Conservation (phyloP, 2,888 invertebrate genomes). For the Parnassius glacialis region DNA sequence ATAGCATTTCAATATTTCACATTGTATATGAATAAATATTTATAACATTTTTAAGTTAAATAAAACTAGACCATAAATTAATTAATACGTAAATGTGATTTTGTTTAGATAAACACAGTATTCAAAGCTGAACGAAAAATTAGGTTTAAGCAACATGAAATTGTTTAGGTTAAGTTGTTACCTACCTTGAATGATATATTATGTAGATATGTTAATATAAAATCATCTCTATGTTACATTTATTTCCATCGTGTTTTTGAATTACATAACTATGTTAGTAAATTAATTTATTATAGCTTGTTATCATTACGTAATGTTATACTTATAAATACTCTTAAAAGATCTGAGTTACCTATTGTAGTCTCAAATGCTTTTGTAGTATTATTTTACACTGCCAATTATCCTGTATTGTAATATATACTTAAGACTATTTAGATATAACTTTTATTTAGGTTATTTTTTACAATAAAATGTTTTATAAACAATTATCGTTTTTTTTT, state of each 20-base stretch:
- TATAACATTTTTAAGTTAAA: conserved; percentile 3
- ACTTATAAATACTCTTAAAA: conserved; percentile 36
- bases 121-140: conserved; percentile 12
- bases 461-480: conserved; percentile 61
- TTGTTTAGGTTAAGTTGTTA: neutral
- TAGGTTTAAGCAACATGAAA: neutral
- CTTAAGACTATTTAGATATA: conserved; percentile 48
- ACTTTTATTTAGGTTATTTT: conserved; percentile 49
- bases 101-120: conserved; percentile 16
- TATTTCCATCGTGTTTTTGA: neutral
- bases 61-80: neutral
- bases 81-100: conserved; percentile 16
- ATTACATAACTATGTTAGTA: conserved; percentile 1
- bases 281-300: conserved; percentile 27
- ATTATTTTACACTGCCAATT: conserved; percentile 57
- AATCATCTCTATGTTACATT: neutral
- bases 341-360: conserved; percentile 65
- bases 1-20: conserved; percentile 13
- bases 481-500: conserved; percentile 24
- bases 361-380: conserved; percentile 39
- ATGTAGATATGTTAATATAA: neutral
- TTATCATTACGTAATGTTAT: conserved; percentile 10
- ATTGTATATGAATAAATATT: conserved; percentile 12
- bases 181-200: too few species aligned
- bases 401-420: conserved; percentile 54